Evolutionary conservation across 2,113 vertebrate species (phyloP), one percentile per base, ranked within the genome.

Genomic region (Myocastor coypus): DNA sequence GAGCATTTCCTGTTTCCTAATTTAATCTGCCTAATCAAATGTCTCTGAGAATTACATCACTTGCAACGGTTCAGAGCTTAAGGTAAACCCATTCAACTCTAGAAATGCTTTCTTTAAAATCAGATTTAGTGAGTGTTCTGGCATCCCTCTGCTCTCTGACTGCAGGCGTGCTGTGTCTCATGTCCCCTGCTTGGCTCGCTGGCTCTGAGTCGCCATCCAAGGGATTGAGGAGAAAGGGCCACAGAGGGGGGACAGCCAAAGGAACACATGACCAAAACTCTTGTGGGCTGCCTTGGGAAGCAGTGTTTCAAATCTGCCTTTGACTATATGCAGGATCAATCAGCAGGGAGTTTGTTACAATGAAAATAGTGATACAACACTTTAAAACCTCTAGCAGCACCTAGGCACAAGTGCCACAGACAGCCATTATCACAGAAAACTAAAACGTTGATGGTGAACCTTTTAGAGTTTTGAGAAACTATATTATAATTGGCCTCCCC

Each of bases 21-120:
- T 80, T 86, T 80, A 75, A 94, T 87, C 37, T 61, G n/a, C 57
- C 78, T 91, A 86, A 96, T 93, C 96, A 82, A 93, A 92, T 46
- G 57, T 96, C 87, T 89, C n/a, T 5, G 59, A 52, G 83, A 68
- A 81, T 95, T 63, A 63, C 50, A 80, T 87, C 92, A 83, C 26
- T 28, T 64, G 57, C 50, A 52, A 57, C n/a, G 34, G 34, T 42
- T 55, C 57, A 40, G 86, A 83, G 68, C 37, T 85, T 85, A 63
- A 68, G 75, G 55, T 71, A 57, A 95, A 89, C 3, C 87, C 82
- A 37, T 52, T 94, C 87, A 86, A 81, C 73, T 57, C 42, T 52
- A 37, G 55, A 89, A 50, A 87, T 7, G 24, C 2, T 50, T 40
- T 83, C 63, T 64, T 52, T 46, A 73, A 85, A 69, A 64, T 78